Evolutionary conservation across 92 coral and sea anemone species (phyloP).

Genomic region (Diadumene lineata): DNA sequence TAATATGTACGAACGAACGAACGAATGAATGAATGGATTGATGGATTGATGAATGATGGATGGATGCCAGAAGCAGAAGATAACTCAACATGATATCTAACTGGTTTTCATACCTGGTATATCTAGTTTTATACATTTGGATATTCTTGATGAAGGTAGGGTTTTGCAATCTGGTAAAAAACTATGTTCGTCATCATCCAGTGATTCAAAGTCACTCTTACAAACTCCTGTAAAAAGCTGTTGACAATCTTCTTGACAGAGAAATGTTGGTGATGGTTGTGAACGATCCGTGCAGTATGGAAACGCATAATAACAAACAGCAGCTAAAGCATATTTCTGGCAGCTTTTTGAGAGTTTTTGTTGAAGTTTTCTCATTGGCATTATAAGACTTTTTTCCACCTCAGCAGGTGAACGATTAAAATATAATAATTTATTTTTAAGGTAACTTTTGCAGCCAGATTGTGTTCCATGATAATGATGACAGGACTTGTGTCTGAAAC

Average conservation of each 20-base stretch:
- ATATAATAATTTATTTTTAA: slow-evolving; percentile 77
- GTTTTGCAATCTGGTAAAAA: slow-evolving; percentile 82
- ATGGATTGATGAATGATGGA: too few relatives aligned
- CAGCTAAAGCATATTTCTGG: slow-evolving; percentile 74
- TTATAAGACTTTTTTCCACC: slow-evolving; percentile 69
- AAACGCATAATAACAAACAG: slow-evolving; percentile 74
- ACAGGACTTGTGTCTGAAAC: slow-evolving; percentile 73
- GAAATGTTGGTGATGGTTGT: slow-evolving; percentile 62
- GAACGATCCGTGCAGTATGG: slow-evolving; percentile 75
- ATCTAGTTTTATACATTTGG: slow-evolving; percentile 66
- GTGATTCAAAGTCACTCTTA: slow-evolving; percentile 59
- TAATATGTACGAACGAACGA: too few relatives aligned
- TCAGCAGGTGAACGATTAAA: slow-evolving; percentile 64
- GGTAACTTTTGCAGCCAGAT: slow-evolving; percentile 56
- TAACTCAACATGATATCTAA: too few relatives aligned
- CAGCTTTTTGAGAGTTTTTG: slow-evolving; percentile 68
- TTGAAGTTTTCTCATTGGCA: slow-evolving; percentile 64
- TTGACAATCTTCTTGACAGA: slow-evolving; percentile 87
- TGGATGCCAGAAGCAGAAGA: too few relatives aligned
- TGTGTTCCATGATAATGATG: slow-evolving; percentile 87
- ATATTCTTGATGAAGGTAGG: slow-evolving; percentile 42
- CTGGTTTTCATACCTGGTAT: slow-evolving; percentile 63
- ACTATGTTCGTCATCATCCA: slow-evolving; percentile 34
- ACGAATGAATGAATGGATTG: too few relatives aligned
- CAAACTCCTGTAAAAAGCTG: slow-evolving; percentile 70